phyloP scores from a whole-genome alignment of 1,140 invertebrate species.

The Araneus ventricosus region DNA sequence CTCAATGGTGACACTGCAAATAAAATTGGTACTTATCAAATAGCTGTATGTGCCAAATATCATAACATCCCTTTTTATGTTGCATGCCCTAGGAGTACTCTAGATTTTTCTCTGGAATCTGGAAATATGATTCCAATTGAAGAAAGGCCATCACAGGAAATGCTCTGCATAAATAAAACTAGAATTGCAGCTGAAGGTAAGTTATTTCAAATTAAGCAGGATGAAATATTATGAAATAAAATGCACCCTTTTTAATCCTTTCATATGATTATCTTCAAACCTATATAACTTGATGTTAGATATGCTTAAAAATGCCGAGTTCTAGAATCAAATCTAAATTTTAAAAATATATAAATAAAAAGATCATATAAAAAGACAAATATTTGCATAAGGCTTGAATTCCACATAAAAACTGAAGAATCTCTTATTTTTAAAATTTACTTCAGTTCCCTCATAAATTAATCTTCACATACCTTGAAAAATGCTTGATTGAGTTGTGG shows the following conservation, averaged over 20 bases:
- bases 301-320: no score
- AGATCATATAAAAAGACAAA: no score
- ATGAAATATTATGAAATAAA: neutral
- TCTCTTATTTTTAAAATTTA: no score
- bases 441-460: no score
- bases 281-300: no score
- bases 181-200: constrained; percentile 89
- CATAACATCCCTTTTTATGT: constrained; percentile 97
- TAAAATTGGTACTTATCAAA: constrained; percentile 99
- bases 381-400: no score
- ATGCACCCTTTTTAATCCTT: neutral
- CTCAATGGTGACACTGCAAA: constrained; percentile 99
- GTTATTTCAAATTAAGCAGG: neutral
- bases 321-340: no score
- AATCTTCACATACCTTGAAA: no score
- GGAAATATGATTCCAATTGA: constrained; percentile 96
- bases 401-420: no score
- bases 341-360: no score
- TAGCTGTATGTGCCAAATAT: constrained; percentile 93
- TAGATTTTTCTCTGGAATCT: constrained; percentile 89
- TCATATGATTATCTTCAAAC: no score
- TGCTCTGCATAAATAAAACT: constrained; percentile 91
- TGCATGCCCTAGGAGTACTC: constrained; percentile 94
- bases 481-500: no score
- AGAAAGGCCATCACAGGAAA: constrained; percentile 92